Conservation (phyloP, 1,140 invertebrate species). For the Triops longicaudatus region DNA sequence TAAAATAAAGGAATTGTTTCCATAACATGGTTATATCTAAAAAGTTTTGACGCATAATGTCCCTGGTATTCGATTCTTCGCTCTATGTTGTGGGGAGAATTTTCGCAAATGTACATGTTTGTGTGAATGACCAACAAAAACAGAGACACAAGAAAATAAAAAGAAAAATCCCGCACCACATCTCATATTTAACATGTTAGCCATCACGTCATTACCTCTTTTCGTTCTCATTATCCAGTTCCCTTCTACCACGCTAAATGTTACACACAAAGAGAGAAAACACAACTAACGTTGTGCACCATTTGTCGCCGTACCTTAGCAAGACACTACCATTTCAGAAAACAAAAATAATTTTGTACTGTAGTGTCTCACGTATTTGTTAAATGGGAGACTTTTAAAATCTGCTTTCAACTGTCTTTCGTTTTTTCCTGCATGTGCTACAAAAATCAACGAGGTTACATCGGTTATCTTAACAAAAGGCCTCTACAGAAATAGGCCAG, state of each 20-base stretch:
- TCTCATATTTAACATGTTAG: constrained; percentile 7
- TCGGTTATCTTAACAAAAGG: constrained; percentile 3
- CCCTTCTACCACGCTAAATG: background rate
- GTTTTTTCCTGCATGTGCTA: background rate
- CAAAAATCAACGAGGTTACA: constrained; percentile 4
- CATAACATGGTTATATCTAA: background rate
- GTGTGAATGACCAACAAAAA: background rate
- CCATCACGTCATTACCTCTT: background rate
- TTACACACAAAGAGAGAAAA: background rate
- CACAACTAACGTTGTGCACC: background rate
- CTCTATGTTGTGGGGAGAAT: background rate
- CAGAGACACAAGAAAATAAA: background rate
- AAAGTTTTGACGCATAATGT: background rate
- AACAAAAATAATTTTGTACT: constrained; percentile 7
- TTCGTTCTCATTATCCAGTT: background rate
- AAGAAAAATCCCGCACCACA: background rate
- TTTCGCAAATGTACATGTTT: constrained; percentile 1
- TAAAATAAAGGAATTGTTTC: background rate
- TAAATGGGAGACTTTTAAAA: background rate
- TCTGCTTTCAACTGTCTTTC: background rate
- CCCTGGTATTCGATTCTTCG: background rate
- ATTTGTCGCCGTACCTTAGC: background rate
- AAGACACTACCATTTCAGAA: background rate
- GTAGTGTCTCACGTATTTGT: background rate
- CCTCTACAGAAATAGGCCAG: background rate